Conservation (phyloP, 2,113 vertebrate genomes). For the Semicossyphus pulcher region DNA sequence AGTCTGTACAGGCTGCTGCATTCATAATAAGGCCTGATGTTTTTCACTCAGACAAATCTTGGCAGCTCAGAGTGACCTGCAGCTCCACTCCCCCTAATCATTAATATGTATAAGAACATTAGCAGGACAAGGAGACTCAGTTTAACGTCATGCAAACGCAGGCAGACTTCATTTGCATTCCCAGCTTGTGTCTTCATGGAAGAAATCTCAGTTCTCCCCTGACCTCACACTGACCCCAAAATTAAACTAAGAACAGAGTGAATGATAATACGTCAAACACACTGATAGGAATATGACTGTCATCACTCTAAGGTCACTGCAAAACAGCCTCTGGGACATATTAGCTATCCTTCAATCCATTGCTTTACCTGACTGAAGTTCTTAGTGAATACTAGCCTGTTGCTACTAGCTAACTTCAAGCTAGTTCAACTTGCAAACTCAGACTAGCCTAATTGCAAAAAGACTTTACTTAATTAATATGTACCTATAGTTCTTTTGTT, state of each 20-base stretch:
- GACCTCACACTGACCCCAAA: conserved; percentile 24
- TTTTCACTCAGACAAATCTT: background rate
- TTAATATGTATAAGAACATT: conserved; percentile 32
- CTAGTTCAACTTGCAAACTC: no score
- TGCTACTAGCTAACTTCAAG: no score
- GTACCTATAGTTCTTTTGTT: no score
- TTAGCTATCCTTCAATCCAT: no score
- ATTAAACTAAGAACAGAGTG: background rate
- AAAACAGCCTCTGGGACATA: no score
- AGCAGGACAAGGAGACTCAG: conserved; percentile 27
- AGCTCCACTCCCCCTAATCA: conserved; percentile 16
- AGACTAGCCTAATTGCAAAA: no score
- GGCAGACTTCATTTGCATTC: conserved; percentile 37
- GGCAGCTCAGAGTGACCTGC: background rate
- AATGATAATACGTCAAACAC: background rate
- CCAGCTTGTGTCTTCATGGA: conserved; percentile 20
- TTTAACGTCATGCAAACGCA: conserved; percentile 39
- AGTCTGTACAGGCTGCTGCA: conserved; percentile 4
- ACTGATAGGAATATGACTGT: no score
- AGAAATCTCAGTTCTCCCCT: conserved; percentile 2
- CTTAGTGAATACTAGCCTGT: no score
- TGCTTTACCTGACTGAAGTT: no score
- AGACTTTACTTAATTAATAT: no score
- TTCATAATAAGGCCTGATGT: conserved; percentile 3
- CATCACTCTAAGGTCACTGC: no score